phyloP scores from a whole-genome alignment of 2,113 vertebrate species.

The Blennius ocellaris region DNA sequence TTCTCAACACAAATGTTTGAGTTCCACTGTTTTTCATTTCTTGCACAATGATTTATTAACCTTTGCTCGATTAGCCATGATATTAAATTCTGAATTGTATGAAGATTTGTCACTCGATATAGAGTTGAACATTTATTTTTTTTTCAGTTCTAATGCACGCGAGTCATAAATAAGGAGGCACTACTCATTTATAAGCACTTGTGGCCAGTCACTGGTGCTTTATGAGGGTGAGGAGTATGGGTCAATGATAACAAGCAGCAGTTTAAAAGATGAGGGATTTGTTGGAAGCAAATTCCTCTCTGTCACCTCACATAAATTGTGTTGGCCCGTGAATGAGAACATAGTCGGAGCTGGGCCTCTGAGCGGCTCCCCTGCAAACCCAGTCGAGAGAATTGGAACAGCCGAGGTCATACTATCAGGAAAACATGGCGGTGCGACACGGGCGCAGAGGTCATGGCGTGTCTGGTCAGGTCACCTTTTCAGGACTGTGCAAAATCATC shows the following conservation, averaged over 20 bases:
- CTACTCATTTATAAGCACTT: slow-evolving; percentile 68
- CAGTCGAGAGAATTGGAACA: slow-evolving; percentile 31
- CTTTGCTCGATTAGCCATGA: background rate
- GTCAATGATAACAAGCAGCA: slow-evolving; percentile 80
- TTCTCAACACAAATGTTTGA: background rate
- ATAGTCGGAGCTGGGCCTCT: slow-evolving; percentile 52
- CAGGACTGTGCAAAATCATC: slow-evolving; percentile 46
- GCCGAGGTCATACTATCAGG: slow-evolving; percentile 45
- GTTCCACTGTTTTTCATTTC: slow-evolving; percentile 9
- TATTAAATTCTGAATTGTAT: slow-evolving; percentile 1
- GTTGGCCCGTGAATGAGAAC: slow-evolving; percentile 68
- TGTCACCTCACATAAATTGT: slow-evolving; percentile 82
- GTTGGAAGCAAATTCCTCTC: slow-evolving; percentile 81
- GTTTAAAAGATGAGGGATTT: slow-evolving; percentile 73
- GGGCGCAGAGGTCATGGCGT: slow-evolving; percentile 64
- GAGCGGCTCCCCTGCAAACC: slow-evolving; percentile 52
- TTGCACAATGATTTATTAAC: slow-evolving; percentile 2
- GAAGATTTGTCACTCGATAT: background rate
- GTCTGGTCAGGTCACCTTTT: slow-evolving; percentile 66
- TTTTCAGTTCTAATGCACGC: slow-evolving; percentile 48
- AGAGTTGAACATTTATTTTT: slow-evolving; percentile 26
- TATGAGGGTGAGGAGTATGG: slow-evolving; percentile 66
- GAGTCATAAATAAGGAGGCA: slow-evolving; percentile 51
- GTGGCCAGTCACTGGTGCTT: slow-evolving; percentile 65
- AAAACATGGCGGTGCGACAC: slow-evolving; percentile 38